A percentile compares a stretch with the other conserved stretches of the same genome.
Conservation (phyloP, 2,113 vertebrate species). For the Pica pica region DNA sequence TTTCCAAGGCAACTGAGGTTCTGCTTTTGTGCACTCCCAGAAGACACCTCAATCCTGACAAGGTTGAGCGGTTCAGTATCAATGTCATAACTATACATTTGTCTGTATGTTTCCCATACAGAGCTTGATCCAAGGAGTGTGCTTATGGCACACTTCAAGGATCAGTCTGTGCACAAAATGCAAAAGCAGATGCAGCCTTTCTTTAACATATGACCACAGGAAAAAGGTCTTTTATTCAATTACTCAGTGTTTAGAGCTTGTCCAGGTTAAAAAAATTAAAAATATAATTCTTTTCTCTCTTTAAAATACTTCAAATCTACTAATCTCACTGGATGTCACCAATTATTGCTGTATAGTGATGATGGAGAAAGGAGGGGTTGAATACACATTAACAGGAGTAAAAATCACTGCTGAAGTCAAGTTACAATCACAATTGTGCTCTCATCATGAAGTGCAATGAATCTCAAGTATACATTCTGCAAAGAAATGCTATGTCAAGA, state of each 20-base stretch:
- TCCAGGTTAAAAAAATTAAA: not conserved
- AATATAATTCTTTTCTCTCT: not conserved
- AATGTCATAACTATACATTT: conserved; percentile 56
- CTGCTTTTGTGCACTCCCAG: conserved; percentile 58
- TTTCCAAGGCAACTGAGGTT: conserved; percentile 67
- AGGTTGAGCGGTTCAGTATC: conserved; percentile 36
- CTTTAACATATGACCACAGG: not conserved
- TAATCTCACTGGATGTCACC: not conserved
- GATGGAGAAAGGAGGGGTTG: not conserved
- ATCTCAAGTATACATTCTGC: not conserved
- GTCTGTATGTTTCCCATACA: not conserved
- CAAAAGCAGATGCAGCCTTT: not conserved
- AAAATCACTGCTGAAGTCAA: rapidly evolving
- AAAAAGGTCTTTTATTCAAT: not conserved
- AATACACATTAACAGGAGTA: not conserved
- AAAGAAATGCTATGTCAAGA: not conserved
- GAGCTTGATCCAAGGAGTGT: conserved; percentile 6
- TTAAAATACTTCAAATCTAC: not conserved
- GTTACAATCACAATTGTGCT: not conserved
- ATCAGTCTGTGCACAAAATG: not conserved
- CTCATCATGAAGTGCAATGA: not conserved
- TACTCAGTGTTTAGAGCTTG: not conserved
- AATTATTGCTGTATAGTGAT: not conserved
- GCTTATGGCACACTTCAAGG: not conserved
- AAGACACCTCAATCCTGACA: conserved; percentile 58